Evolutionary conservation across 2,888 invertebrate genomes (phyloP).

Genomic region (Erannis defoliaria): DNA sequence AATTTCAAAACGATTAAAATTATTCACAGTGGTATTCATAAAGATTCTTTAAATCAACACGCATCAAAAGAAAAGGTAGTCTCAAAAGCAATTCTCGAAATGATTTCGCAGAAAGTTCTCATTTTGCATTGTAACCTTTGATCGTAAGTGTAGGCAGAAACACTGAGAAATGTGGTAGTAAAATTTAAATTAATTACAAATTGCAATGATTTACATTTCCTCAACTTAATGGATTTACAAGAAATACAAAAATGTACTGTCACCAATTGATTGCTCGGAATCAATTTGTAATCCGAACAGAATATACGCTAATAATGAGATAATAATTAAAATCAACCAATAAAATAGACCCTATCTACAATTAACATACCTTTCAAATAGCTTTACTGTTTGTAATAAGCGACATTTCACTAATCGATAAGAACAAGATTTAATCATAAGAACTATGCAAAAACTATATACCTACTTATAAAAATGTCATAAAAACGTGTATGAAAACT

Average conservation of each 20-base stretch:
- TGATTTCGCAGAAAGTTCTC: slow-evolving; percentile 22
- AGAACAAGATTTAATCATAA: not conserved
- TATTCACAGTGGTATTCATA: slow-evolving; percentile 13
- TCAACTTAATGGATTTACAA: not conserved
- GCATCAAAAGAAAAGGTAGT: slow-evolving; percentile 26
- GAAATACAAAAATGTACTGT: no score
- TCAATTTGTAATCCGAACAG: no score
- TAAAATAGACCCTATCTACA: no score
- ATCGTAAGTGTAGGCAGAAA: slow-evolving; percentile 13
- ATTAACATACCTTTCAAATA: no score
- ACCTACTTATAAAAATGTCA: not conserved
- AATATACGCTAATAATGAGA: no score
- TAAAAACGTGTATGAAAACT: not conserved
- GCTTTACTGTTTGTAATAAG: no score
- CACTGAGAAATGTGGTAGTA: slow-evolving; percentile 15
- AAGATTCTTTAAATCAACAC: slow-evolving; percentile 24
- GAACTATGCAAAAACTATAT: not conserved
- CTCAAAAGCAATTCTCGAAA: slow-evolving; percentile 23
- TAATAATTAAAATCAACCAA: no score
- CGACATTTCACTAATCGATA: not conserved
- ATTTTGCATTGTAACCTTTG: slow-evolving; percentile 16
- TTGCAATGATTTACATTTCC: not conserved
- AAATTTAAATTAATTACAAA: slow-evolving; percentile 14
- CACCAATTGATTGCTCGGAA: no score
- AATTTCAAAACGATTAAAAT: slow-evolving; percentile 30